phyloP scores from a whole-genome alignment of 2,888 invertebrate genomes.

The Hybos culiciformis region DNA sequence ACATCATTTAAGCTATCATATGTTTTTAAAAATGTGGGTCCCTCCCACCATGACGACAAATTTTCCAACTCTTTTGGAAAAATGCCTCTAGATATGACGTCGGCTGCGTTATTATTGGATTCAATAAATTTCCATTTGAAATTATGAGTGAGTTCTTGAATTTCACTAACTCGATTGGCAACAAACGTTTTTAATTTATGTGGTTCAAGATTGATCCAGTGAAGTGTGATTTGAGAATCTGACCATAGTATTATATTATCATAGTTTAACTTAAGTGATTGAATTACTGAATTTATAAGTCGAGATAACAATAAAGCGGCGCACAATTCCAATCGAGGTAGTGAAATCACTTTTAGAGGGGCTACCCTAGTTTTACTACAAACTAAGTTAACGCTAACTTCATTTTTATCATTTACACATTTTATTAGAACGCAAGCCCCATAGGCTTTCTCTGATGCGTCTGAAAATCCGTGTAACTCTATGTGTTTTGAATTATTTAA shows the following conservation, averaged over 20 bases:
- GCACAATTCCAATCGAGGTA: constrained; percentile 8
- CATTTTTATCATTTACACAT: neutral
- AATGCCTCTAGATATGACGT: neutral
- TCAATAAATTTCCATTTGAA: neutral
- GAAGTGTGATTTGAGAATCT: neutral
- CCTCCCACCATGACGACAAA: neutral
- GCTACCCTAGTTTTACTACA: constrained; percentile 10
- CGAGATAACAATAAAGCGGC: constrained; percentile 3
- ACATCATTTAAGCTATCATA: neutral
- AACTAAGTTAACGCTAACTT: constrained; percentile 4
- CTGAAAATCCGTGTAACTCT: constrained; percentile 11
- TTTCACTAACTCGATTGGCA: neutral
- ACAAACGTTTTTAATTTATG: neutral
- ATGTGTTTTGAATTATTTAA: too few relatives aligned
- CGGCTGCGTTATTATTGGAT: neutral
- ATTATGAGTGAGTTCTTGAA: neutral
- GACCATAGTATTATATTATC: neutral
- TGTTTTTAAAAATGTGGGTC: constrained; percentile 3
- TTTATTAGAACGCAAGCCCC: constrained; percentile 2
- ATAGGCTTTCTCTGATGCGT: constrained; percentile 11
- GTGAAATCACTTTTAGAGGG: constrained; percentile 6
- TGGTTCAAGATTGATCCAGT: neutral
- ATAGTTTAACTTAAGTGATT: neutral
- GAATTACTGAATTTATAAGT: neutral
- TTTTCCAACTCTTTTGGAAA: neutral